Percentiles rank a stretch among this genome's conserved stretches.
Conservation (phyloP, 2,888 invertebrate species). For the Osmoderma eremita region DNA sequence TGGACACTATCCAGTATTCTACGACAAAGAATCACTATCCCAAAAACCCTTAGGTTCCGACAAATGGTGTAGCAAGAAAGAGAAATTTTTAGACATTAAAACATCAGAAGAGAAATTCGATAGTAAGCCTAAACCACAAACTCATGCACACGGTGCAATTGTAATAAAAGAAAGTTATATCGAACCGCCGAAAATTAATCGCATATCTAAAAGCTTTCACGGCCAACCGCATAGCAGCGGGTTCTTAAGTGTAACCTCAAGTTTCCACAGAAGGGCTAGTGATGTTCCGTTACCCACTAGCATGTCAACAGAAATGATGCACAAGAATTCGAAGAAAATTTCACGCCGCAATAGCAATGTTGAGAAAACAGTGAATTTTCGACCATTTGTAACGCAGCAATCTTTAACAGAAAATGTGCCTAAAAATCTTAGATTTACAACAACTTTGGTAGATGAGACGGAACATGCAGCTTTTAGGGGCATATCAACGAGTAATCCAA, state of each 20-base stretch:
- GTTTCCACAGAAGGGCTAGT: slow-evolving; percentile 57
- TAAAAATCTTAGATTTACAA: slow-evolving; percentile 60
- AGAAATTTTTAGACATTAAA: slow-evolving; percentile 57
- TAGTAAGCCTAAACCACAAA: slow-evolving; percentile 2
- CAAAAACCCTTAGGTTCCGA: slow-evolving; percentile 48
- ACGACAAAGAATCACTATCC: neutral
- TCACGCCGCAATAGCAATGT: slow-evolving; percentile 43
- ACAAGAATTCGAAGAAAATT: slow-evolving; percentile 38
- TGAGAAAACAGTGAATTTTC: slow-evolving; percentile 41
- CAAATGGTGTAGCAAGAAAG: slow-evolving; percentile 60
- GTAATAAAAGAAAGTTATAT: slow-evolving; percentile 66
- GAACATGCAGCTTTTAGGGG: slow-evolving; percentile 57
- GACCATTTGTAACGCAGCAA: slow-evolving; percentile 55
- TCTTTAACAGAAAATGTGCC: slow-evolving; percentile 49
- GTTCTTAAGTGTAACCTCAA: slow-evolving; percentile 50
- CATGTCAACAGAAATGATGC: slow-evolving; percentile 42
- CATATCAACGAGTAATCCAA: slow-evolving; percentile 19
- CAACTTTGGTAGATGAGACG: slow-evolving; percentile 60
- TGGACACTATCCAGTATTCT: neutral
- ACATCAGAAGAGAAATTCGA: slow-evolving; percentile 23
- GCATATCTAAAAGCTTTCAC: slow-evolving; percentile 63
- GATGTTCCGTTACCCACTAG: slow-evolving; percentile 52
- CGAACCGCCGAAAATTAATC: slow-evolving; percentile 64
- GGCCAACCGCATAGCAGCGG: slow-evolving; percentile 56
- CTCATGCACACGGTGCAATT: slow-evolving; percentile 60